Evolutionary conservation across 2,797 vertebrate species (phyloP).

Genomic region (Holocentrus rufus): DNA sequence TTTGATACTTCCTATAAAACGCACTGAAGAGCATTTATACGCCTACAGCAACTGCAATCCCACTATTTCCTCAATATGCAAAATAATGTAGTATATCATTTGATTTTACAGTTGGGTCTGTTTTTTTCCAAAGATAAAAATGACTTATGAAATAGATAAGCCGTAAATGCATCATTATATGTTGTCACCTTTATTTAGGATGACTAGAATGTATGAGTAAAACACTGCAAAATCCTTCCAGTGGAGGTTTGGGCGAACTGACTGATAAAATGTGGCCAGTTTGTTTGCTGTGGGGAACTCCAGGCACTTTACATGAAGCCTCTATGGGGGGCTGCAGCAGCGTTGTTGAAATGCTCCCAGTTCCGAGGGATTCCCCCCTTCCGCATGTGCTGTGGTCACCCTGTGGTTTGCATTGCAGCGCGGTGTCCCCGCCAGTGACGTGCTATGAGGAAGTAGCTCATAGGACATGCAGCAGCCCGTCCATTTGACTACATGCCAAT

Average conservation of each 20-base stretch:
- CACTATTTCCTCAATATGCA: slow-evolving; percentile 33
- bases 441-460: slow-evolving; percentile 61
- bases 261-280: slow-evolving; percentile 30
- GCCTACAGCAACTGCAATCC: slow-evolving; percentile 34
- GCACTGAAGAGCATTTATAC: slow-evolving; percentile 28
- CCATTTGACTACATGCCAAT: slow-evolving; percentile 53
- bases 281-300: slow-evolving; percentile 72
- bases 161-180: neutral
- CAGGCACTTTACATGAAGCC: slow-evolving; percentile 76
- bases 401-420: slow-evolving; percentile 48
- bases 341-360: slow-evolving; percentile 23
- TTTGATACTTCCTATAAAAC: slow-evolving; percentile 36
- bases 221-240: neutral
- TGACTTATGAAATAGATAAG: neutral
- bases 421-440: slow-evolving; percentile 58
- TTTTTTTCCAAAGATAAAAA: slow-evolving; percentile 14
- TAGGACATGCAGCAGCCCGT: slow-evolving; percentile 55
- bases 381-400: neutral
- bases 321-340: slow-evolving; percentile 42
- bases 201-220: neutral
- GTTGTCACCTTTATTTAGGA: slow-evolving; percentile 4
- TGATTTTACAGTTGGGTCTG: neutral
- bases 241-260: slow-evolving; percentile 26
- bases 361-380: slow-evolving; percentile 71
- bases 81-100: slow-evolving; percentile 17